phyloP scores from a whole-genome alignment of 2,797 vertebrate genomes.

The Spheniscus humboldti region DNA sequence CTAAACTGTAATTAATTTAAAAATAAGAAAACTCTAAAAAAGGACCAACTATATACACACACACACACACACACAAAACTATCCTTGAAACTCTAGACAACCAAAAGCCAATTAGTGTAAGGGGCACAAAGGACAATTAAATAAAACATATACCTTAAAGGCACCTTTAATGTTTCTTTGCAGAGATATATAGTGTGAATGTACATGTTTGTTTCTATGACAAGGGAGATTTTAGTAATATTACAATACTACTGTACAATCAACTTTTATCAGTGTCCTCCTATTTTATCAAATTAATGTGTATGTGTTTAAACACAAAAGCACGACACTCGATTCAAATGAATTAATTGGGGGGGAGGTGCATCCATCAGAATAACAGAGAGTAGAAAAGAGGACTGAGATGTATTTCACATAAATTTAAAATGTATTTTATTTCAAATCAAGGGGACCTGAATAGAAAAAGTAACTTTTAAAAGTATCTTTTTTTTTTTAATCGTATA shows the following conservation, averaged over 20 bases:
- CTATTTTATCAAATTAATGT: not conserved
- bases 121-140: not conserved
- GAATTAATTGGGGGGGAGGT: fast-evolving
- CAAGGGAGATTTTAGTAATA: not conserved
- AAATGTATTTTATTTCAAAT: not conserved
- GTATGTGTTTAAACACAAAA: not conserved
- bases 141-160: not conserved
- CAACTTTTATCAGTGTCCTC: not conserved
- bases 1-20: not conserved
- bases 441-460: not conserved
- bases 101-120: not conserved
- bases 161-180: not conserved
- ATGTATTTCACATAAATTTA: not conserved
- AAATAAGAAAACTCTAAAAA: not conserved
- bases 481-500: not conserved
- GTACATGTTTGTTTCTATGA: not conserved
- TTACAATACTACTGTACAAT: not conserved
- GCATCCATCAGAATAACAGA: not conserved
- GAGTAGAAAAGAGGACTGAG: not conserved
- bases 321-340: fast-evolving
- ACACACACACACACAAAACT: too few species aligned
- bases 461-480: fast-evolving
- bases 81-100: not conserved
- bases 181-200: not conserved
- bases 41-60: not conserved